phyloP scores from a whole-genome alignment of 2,797 vertebrate genomes.

The Pangasius mekongensis region DNA sequence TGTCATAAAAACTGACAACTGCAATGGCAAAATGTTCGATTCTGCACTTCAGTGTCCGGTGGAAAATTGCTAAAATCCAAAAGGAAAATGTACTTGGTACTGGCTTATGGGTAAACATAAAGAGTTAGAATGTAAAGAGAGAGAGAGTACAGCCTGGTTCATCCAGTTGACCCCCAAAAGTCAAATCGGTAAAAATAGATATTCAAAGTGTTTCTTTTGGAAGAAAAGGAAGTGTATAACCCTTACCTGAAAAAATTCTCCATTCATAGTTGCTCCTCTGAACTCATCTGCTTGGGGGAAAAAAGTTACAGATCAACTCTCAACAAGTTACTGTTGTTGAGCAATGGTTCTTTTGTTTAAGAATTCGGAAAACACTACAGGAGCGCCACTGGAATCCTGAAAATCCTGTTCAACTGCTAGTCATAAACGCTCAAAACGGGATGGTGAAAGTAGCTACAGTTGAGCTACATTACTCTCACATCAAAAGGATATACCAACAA shows the following conservation, averaged over 20 bases:
- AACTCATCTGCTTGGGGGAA: constrained; percentile 71
- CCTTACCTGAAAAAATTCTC: constrained; percentile 85
- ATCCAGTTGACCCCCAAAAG: not conserved
- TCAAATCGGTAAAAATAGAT: not conserved
- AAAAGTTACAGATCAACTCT: constrained; percentile 34
- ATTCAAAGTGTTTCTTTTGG: not conserved
- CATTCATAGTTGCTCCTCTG: constrained; percentile 79
- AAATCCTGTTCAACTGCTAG: constrained; percentile 18
- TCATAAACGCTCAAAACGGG: not conserved
- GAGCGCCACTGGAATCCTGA: constrained; percentile 41
- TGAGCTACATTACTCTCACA: too few relatives aligned
- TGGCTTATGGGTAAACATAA: not conserved
- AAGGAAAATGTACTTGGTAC: not conserved
- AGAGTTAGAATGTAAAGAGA: not conserved
- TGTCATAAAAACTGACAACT: too few relatives aligned
- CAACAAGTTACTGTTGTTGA: not conserved
- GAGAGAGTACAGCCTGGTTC: not conserved
- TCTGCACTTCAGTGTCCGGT: not conserved
- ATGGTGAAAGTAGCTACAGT: not conserved
- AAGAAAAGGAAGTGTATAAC: not conserved
- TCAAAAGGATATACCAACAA: not conserved
- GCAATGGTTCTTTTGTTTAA: not conserved
- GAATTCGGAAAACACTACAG: not conserved
- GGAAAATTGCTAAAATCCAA: not conserved
- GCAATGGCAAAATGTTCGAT: not conserved